Evolutionary conservation across 2,888 invertebrate genomes (phyloP).

Genomic region (Stenichneumon culpator): DNA sequence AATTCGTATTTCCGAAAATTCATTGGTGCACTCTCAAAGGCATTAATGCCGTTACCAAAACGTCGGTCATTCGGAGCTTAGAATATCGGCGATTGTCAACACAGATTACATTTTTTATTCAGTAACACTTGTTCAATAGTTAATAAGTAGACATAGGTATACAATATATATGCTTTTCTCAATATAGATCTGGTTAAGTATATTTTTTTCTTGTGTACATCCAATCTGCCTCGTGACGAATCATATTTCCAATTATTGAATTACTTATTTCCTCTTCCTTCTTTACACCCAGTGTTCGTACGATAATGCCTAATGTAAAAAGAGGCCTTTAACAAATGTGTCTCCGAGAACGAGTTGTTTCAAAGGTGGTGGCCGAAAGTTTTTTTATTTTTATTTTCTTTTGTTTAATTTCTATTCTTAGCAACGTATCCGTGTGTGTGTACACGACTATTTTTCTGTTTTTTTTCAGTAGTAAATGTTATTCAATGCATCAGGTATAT

Average conservation of each 20-base stretch:
- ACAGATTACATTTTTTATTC: slow-evolving; percentile 80
- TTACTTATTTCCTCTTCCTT: slow-evolving; percentile 29
- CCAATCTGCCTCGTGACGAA: slow-evolving; percentile 75
- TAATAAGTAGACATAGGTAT: slow-evolving; percentile 82
- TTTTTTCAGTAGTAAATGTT: slow-evolving; percentile 53
- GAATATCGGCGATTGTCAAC: slow-evolving; percentile 82
- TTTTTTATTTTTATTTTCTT: slow-evolving; percentile 25
- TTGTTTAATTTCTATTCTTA: neutral
- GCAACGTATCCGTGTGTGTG: slow-evolving; percentile 29
- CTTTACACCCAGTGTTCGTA: slow-evolving; percentile 71
- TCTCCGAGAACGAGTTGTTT: slow-evolving; percentile 74
- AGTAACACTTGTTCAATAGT: slow-evolving; percentile 77
- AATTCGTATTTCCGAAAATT: slow-evolving; percentile 46
- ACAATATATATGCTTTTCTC: slow-evolving; percentile 82
- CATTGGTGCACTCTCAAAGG: slow-evolving; percentile 71
- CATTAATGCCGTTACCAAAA: slow-evolving; percentile 70
- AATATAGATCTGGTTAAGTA: slow-evolving; percentile 80
- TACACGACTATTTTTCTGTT: slow-evolving; percentile 14
- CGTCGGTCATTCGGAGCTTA: slow-evolving; percentile 76
- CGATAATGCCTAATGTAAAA: slow-evolving; percentile 76
- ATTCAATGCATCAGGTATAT: slow-evolving; percentile 63
- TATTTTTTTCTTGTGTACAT: slow-evolving; percentile 74
- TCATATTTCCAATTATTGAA: slow-evolving; percentile 73
- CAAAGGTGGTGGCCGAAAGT: slow-evolving; percentile 52
- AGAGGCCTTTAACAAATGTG: slow-evolving; percentile 78